Conservation (phyloP, 2,888 invertebrate genomes). For the Pollenia amentaria region DNA sequence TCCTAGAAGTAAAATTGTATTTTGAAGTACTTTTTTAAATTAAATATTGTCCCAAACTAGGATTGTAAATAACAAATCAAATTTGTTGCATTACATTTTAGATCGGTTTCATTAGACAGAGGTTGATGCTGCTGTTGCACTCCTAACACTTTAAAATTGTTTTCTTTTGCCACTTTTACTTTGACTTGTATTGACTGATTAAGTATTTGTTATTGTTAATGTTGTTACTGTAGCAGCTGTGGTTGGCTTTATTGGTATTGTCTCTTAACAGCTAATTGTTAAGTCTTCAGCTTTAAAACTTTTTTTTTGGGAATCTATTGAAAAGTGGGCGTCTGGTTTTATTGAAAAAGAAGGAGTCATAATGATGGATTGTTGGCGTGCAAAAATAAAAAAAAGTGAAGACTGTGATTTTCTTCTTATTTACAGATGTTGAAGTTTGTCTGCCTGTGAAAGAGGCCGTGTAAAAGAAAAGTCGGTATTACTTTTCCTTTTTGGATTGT, state of each 20-base stretch:
- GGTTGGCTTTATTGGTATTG: constrained; percentile 44
- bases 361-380: constrained; percentile 74
- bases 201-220: constrained; percentile 39
- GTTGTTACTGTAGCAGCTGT: constrained; percentile 16
- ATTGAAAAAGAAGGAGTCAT: constrained; percentile 73
- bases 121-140: constrained; percentile 61
- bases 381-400: constrained; percentile 45
- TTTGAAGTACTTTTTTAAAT: neutral
- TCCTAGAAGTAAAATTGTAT: too few relatives aligned
- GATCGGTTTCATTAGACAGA: constrained; percentile 7
- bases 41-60: neutral
- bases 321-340: constrained; percentile 70
- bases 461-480: constrained; percentile 58
- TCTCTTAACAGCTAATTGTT: constrained; percentile 60
- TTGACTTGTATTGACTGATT: constrained; percentile 45
- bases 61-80: neutral
- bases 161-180: constrained; percentile 66
- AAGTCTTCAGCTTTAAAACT: constrained; percentile 27
- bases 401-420: constrained; percentile 20
- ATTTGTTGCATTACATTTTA: neutral
- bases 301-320: constrained; percentile 12
- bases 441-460: constrained; percentile 26
- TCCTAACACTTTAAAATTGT: constrained; percentile 59
- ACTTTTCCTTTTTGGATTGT: constrained; percentile 64
- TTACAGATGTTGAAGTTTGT: constrained; percentile 36